phyloP scores from a whole-genome alignment of 2,888 invertebrate genomes.

The Acanthosepion lycidas region DNA sequence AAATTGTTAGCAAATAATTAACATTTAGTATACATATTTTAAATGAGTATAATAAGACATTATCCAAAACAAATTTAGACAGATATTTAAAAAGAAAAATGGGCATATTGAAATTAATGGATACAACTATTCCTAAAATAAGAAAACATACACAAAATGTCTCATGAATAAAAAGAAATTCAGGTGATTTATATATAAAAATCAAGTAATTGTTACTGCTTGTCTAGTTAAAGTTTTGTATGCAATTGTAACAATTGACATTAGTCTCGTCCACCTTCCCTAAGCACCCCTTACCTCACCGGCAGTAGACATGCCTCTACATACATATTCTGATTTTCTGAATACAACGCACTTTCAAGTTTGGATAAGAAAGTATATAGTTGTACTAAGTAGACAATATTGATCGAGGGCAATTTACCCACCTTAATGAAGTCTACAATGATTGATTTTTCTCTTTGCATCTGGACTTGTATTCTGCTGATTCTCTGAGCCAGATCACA shows the following conservation, averaged over 20 bases:
- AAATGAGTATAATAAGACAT: no score
- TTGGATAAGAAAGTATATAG: conserved; percentile 33
- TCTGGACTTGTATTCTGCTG: conserved; percentile 18
- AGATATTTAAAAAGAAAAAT: no score
- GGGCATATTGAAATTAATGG: no score
- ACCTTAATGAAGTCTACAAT: background rate
- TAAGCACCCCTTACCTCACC: background rate
- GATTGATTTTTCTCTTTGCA: conserved; percentile 10
- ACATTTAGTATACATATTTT: no score
- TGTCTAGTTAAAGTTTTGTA: background rate
- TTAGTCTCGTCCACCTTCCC: background rate
- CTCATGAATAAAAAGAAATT: no score
- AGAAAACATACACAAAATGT: no score
- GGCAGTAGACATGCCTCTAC: background rate
- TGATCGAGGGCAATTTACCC: conserved; percentile 22
- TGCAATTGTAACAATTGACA: background rate
- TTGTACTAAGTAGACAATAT: background rate
- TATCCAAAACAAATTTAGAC: no score
- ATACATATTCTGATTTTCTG: background rate
- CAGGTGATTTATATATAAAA: no score
- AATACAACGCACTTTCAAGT: conserved; percentile 21
- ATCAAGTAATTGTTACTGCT: background rate
- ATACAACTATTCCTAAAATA: no score
- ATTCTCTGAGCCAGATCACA: background rate
- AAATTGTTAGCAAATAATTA: no score